Evolutionary conservation across 1,140 invertebrate genomes (phyloP).

Genomic region (Drosophila setifemur): DNA sequence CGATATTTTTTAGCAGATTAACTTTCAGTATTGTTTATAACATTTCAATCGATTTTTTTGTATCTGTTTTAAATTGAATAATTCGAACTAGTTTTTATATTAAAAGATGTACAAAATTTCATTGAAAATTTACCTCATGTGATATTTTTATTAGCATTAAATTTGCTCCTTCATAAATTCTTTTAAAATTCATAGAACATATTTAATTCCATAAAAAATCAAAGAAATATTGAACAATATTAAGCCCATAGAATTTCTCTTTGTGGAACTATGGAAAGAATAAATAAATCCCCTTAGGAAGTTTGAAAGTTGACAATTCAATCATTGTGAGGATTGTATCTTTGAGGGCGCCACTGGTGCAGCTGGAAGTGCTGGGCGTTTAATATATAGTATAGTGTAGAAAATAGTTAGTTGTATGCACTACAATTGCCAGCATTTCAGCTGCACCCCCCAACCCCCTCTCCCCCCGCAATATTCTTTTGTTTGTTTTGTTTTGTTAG

Average conservation of each 20-base stretch:
- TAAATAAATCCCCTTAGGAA: background rate
- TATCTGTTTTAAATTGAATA: too few species aligned
- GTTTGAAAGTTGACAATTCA: constrained; percentile 61
- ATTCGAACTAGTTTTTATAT: too few species aligned
- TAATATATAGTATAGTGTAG: constrained; percentile 28
- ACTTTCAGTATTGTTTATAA: too few species aligned
- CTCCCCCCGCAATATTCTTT: constrained; percentile 1
- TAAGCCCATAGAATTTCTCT: background rate
- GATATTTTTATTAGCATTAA: too few species aligned
- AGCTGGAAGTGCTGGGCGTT: constrained; percentile 18
- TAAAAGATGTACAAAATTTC: too few species aligned
- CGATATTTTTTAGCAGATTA: too few species aligned
- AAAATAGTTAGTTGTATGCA: constrained; percentile 27
- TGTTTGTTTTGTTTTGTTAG: too few species aligned
- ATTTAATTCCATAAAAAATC: too few species aligned
- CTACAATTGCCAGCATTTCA: constrained; percentile 10
- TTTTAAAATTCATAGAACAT: background rate
- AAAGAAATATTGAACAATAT: too few species aligned
- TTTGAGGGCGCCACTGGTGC: constrained; percentile 10
- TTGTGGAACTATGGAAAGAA: background rate
- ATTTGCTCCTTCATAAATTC: too few species aligned
- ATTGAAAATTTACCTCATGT: too few species aligned
- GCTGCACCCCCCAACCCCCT: background rate
- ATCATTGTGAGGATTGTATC: constrained; percentile 34
- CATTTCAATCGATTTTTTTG: too few species aligned